These are phyloP conservation scores for Conomelus anceps DNA, from an alignment of 2,888 invertebrate genomes.

Conservation along the genomic window DNA sequence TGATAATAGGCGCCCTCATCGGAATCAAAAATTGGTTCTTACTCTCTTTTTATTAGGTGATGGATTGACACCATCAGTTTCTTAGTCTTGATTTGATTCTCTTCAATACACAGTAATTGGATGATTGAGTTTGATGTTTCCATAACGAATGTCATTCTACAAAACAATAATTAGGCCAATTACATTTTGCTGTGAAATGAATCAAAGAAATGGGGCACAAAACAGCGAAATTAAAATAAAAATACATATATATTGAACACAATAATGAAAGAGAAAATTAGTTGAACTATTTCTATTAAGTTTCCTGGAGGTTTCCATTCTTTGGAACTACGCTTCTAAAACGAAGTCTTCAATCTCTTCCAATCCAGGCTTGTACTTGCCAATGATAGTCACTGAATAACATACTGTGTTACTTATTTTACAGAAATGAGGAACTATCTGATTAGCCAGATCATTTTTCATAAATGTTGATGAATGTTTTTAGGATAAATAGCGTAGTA, in stretches of 20 bases:
- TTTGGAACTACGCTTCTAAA: no score
- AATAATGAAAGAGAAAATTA: background rate
- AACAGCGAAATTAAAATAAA: background rate
- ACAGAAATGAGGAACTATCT: no score
- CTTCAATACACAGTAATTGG: background rate
- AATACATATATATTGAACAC: background rate
- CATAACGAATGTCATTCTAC: background rate
- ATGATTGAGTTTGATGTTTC: background rate
- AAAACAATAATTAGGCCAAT: background rate
- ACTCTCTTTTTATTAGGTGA: background rate
- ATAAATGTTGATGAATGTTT: no score
- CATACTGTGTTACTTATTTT: no score
- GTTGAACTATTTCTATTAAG: no score
- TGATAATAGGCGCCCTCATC: background rate
- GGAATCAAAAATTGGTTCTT: background rate
- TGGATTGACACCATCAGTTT: background rate
- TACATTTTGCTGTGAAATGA: background rate
- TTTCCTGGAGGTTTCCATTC: no score
- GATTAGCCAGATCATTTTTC: no score
- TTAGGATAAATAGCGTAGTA: no score
- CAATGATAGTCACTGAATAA: no score
- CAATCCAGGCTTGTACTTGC: no score
- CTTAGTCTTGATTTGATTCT: background rate
- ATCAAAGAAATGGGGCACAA: background rate
- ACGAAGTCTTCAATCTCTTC: no score